Evolutionary conservation across 2,797 vertebrate species (phyloP), one percentile per base, ranked within the genome.

Genomic region (Sebastes baramenuke): DNA sequence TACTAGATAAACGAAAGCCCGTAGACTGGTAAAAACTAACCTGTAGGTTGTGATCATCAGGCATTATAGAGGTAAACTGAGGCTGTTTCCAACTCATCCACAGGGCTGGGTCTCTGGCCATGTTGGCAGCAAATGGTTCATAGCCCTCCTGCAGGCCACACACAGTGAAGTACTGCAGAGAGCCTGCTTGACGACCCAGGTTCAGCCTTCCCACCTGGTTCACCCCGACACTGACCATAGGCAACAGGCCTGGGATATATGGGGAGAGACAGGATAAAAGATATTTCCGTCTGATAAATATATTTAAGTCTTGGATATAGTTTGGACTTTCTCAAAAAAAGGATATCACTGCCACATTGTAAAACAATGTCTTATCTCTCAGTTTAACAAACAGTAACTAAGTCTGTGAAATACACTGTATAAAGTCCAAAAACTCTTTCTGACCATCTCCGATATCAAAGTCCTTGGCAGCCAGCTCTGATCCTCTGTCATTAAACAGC

Each of bases 131-230:
- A 87, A 99, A 99, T 10, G 98, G 98, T 77, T 97, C 95, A 74
- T 97, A 99, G 65, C 98, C 97, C 85, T 99, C 98, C 89, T 99
- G 98, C 72, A 96, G 94, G 71, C 98, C 98, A 92, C 97, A 98
- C 66, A 97, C 96, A 58, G 93, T 94, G 73, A 97, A 99, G 84
- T 96, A 99, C 85, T 95, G 97, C 86, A 99, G 88, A 24, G 97
- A 96, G 88, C 91, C 92, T 59, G 96, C 95, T 16, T 97, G 94
- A 78, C 95, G 96, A 36, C 98, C 98, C 1, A 99, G 96, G 90
- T 99, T 99, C 88, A 99, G 95, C 90, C 96, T 96, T 77, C 97
- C 97, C 68, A 96, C 93, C 92, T 99, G 97, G 89, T 97, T 98
- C 30, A 97, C 93, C 1, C 97, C 97, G 16, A 98, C 86, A 88